Evolutionary conservation across 2,888 invertebrate species (phyloP), one percentile per base, ranked within the genome.

Genomic region (Druceiella hillmani): DNA sequence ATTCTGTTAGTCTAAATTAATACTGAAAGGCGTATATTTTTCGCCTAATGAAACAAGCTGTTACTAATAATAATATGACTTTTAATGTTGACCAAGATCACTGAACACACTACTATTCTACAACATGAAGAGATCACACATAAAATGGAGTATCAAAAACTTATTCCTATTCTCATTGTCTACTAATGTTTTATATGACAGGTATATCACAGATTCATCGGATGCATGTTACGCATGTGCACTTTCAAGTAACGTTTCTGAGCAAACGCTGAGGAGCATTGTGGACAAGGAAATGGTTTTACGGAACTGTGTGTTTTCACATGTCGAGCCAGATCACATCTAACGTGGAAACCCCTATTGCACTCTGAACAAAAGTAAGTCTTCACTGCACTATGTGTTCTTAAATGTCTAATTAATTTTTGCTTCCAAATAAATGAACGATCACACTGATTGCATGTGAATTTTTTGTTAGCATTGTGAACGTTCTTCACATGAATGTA

Each of bases 191-290:
- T n/a, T n/a, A n/a, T n/a, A n/a, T n/a, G n/a, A n/a, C n/a, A n/a
- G n/a, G n/a, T 16, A 14, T 34, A 14, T 17, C 25, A 41, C 6
- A 25, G 32, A 12, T 31, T 11, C 9, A 45, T 40, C 15, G 50
- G 39, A 48, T 67, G 66, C 42, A 62, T 61, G 29, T 57, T 60
- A 15, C 51, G 46, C 44, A 60, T 47, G 50, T 78, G 78, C 44
- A 62, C 72, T 34, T 64, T 65, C 10, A 78, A 53, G 51, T 77
- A 77, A 13, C 76, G 56, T 43, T 58, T 58, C 50, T 76, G 75
- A 3, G 69, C 66, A 50, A 76, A 75, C 16, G 55, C 56, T 28
- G 58, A 55, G 0, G 57, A 59, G 50, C 79, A 79, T 16, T 57
- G 50, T 3, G 56, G 52, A 47, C 77, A 78, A 4, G 54, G 47